phyloP scores from a whole-genome alignment of 2,113 vertebrate species.

The Hemichromis elongatus region DNA sequence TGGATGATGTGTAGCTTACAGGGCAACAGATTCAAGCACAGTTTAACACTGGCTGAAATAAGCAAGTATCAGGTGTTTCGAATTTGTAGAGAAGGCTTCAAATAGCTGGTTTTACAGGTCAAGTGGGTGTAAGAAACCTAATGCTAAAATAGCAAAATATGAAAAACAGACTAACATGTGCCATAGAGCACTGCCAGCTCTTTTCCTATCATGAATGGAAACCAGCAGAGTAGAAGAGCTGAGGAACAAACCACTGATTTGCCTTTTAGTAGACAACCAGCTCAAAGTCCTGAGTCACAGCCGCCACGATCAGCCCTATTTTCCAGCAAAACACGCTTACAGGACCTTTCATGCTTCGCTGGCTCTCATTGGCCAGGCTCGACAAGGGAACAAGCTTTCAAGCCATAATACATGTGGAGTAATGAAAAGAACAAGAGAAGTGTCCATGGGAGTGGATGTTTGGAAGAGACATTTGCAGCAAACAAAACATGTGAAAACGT shows the following conservation, averaged over 20 bases:
- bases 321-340: not conserved
- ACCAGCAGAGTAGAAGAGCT: not conserved
- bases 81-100: not conserved
- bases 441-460: not conserved
- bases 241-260: not conserved
- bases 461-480: not conserved
- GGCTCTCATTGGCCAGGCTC: not conserved
- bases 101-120: not conserved
- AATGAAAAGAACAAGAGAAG: not conserved
- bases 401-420: not conserved
- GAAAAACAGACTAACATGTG: not conserved
- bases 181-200: not conserved
- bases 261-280: not conserved
- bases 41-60: not conserved
- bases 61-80: not conserved
- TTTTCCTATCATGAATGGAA: not conserved
- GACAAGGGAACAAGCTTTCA: not conserved
- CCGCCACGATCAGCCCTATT: not conserved
- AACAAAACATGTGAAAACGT: not conserved
- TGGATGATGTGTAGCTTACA: not conserved
- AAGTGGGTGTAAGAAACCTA: not conserved
- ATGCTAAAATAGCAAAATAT: not conserved
- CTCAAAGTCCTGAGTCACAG: not conserved
- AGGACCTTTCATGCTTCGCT: not conserved
- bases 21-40: not conserved